Conservation (phyloP, 2,888 invertebrate species). For the Lasius platythorax region DNA sequence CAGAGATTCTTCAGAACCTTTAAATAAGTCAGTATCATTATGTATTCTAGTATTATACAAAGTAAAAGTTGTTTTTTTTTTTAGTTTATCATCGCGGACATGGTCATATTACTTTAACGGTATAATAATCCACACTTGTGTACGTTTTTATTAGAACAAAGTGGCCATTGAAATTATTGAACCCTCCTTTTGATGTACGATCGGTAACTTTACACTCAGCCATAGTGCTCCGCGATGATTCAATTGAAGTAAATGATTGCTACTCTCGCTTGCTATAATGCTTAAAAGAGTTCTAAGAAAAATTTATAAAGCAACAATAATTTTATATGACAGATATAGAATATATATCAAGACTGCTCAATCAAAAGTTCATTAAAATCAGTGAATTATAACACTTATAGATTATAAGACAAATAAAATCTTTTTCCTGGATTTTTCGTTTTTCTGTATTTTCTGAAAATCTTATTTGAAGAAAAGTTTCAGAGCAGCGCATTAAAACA, state of each 20-base stretch:
- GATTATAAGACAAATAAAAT: not conserved
- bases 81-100: not conserved
- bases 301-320: not conserved
- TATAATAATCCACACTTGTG: not conserved
- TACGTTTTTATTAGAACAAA: slow-evolving; percentile 17
- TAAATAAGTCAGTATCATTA: not conserved
- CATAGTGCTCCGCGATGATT: slow-evolving; percentile 16
- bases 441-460: not conserved
- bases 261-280: not conserved
- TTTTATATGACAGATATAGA: not conserved
- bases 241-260: slow-evolving; percentile 31
- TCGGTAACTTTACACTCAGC: slow-evolving; percentile 32
- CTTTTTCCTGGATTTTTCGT: not conserved
- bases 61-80: not conserved
- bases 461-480: not conserved
- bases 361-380: not conserved
- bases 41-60: not conserved
- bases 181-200: slow-evolving; percentile 36
- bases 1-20: not conserved
- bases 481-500: not conserved
- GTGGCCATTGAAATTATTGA: slow-evolving; percentile 19
- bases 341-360: not conserved
- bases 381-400: not conserved
- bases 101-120: not conserved
- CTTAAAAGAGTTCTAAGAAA: not conserved